phyloP scores from a whole-genome alignment of 2,797 vertebrate genomes.

The Xenentodon cancila region DNA sequence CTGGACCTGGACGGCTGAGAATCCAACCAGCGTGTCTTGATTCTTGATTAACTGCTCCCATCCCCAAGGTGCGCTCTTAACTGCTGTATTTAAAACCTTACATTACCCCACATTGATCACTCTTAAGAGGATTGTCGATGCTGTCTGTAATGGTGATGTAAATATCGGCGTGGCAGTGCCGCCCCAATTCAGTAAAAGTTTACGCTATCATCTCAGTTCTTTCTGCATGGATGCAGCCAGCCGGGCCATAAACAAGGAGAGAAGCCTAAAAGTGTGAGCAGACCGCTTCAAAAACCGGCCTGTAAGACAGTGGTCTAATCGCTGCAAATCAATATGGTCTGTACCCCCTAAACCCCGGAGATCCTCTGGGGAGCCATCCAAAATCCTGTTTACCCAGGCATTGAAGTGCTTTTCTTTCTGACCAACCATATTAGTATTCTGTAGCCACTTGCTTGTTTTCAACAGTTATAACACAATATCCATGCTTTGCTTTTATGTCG shows the following conservation, averaged over 20 bases:
- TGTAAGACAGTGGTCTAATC: conserved; percentile 29
- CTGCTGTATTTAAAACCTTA: neutral
- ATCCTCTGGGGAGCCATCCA: conserved; percentile 41
- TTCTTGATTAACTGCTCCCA: neutral
- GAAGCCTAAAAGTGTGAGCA: neutral
- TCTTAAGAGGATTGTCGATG: neutral
- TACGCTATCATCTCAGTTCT: neutral
- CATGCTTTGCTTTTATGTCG: conserved; percentile 81
- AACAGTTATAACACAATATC: conserved; percentile 86
- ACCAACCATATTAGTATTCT: conserved; percentile 80
- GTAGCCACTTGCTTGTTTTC: conserved; percentile 80
- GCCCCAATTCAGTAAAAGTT: too few relatives aligned
- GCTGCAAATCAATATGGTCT: conserved; percentile 55
- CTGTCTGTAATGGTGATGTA: too few relatives aligned
- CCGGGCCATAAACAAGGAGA: neutral
- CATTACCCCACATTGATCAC: neutral
- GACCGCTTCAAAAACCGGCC: conserved; percentile 25
- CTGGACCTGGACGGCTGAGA: too few relatives aligned
- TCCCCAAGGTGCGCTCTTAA: neutral
- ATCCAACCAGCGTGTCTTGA: neutral
- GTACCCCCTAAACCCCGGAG: conserved; percentile 6
- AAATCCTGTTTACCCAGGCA: conserved; percentile 65
- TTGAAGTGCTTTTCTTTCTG: conserved; percentile 66
- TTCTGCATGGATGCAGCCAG: neutral
- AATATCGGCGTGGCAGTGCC: too few relatives aligned